Conservation (phyloP, 2,888 invertebrate species). For the Dioctria linearis region DNA sequence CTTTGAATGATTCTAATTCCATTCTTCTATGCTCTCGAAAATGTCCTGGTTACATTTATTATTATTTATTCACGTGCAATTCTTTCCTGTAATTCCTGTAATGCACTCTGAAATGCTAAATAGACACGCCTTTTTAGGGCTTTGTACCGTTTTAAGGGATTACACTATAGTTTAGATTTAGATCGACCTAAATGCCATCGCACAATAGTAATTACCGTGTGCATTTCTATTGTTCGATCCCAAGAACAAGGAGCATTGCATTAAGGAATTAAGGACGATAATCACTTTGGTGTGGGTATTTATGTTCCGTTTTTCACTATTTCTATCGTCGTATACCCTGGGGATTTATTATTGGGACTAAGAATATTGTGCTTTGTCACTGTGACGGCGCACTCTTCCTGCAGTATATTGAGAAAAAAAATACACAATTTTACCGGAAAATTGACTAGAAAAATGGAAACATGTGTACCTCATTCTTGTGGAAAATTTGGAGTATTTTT, state of each 20-base stretch:
- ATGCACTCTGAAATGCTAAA: background rate
- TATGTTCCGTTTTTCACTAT: background rate
- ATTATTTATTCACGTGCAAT: background rate
- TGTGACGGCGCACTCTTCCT: no score
- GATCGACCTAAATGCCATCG: conserved; percentile 19
- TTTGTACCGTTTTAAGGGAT: conserved; percentile 11
- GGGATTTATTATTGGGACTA: no score
- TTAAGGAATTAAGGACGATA: conserved; percentile 22
- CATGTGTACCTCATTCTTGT: no score
- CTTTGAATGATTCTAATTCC: background rate
- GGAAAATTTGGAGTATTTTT: no score
- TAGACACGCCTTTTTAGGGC: background rate
- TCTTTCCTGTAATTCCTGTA: background rate
- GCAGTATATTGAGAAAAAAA: no score
- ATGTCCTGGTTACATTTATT: background rate
- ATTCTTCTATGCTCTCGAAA: background rate
- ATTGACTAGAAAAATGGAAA: no score
- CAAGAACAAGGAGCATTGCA: background rate
- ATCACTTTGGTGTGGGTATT: background rate
- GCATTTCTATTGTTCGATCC: background rate
- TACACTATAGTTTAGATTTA: background rate
- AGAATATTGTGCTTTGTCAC: no score
- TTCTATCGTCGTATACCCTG: background rate
- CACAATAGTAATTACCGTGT: conserved; percentile 35
- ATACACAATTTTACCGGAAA: no score